phyloP scores from a whole-genome alignment of 2,888 invertebrate genomes.

The Tolmerus cingulatus region DNA sequence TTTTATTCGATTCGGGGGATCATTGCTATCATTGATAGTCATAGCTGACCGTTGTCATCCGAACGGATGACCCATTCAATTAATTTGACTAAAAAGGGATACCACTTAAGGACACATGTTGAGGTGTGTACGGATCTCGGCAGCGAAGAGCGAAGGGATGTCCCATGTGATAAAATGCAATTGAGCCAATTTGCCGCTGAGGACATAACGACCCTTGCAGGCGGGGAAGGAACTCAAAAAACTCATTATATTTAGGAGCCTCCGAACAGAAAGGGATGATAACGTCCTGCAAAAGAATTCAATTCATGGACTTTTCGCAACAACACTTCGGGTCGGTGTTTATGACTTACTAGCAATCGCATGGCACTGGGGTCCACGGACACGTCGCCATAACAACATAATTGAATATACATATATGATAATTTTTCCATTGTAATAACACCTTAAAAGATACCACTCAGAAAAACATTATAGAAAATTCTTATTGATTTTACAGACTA shows the following conservation, averaged over 20 bases:
- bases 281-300: background rate
- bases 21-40: constrained; percentile 46
- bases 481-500: too few relatives aligned
- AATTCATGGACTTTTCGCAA: background rate
- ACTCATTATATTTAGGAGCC: background rate
- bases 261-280: background rate
- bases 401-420: too few relatives aligned
- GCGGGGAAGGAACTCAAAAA: background rate
- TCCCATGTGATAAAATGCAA: constrained; percentile 59
- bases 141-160: constrained; percentile 39
- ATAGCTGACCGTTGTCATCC: constrained; percentile 33
- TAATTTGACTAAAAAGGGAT: constrained; percentile 48
- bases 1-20: constrained; percentile 47
- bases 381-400: too few relatives aligned
- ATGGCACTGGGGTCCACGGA: too few relatives aligned
- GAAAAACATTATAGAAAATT: too few relatives aligned
- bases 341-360: background rate
- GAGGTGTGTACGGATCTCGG: constrained; percentile 2
- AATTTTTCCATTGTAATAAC: too few relatives aligned
- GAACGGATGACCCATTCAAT: constrained; percentile 47
- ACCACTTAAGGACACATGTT: constrained; percentile 47
- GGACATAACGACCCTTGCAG: background rate
- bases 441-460: too few relatives aligned
- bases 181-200: constrained; percentile 60
- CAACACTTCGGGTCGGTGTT: background rate